These are phyloP conservation scores for Festucalex cinctus DNA, from an alignment of 2,113 vertebrate species.

Conservation along the genomic window DNA sequence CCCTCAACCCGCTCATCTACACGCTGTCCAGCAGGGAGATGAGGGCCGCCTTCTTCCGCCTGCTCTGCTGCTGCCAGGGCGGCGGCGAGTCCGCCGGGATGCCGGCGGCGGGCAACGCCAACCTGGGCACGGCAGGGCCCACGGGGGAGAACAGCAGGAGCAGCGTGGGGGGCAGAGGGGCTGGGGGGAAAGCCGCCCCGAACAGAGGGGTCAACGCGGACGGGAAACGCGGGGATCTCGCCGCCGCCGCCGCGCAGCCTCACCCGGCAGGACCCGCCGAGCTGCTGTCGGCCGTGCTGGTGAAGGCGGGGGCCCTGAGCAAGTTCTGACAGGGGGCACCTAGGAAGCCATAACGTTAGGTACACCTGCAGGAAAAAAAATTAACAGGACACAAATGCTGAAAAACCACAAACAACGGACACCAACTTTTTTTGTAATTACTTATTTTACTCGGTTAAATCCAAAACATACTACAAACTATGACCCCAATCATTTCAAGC, in stretches of 20 bases:
- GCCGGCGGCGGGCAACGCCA: slow-evolving; percentile 35
- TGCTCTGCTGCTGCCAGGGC: slow-evolving; percentile 68
- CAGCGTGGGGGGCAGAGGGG: slow-evolving; percentile 57
- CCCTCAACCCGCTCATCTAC: slow-evolving; percentile 78
- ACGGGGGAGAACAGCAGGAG: slow-evolving; percentile 74
- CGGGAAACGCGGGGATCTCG: slow-evolving; percentile 50
- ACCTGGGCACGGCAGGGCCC: slow-evolving; percentile 56
- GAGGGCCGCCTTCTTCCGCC: slow-evolving; percentile 68
- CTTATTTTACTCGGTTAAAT: no score
- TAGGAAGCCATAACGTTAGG: slow-evolving; percentile 5
- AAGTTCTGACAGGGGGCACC: slow-evolving; percentile 63
- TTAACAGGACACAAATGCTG: not conserved
- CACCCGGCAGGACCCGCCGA: slow-evolving; percentile 62
- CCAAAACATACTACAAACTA: no score
- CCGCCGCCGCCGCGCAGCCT: slow-evolving; percentile 31
- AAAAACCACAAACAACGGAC: not conserved
- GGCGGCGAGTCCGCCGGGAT: slow-evolving; percentile 44
- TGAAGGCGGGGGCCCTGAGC: slow-evolving; percentile 67
- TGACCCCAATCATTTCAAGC: no score
- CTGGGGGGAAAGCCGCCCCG: slow-evolving; percentile 30
- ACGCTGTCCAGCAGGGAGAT: slow-evolving; percentile 77
- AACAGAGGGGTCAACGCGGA: slow-evolving; percentile 52
- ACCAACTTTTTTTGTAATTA: not conserved
- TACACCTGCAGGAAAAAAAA: not conserved
- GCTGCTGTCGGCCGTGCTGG: slow-evolving; percentile 73